Conservation (phyloP, 30 jellyfish, hydroid and myxozoan genomes). For the Morbakka virulenta region DNA sequence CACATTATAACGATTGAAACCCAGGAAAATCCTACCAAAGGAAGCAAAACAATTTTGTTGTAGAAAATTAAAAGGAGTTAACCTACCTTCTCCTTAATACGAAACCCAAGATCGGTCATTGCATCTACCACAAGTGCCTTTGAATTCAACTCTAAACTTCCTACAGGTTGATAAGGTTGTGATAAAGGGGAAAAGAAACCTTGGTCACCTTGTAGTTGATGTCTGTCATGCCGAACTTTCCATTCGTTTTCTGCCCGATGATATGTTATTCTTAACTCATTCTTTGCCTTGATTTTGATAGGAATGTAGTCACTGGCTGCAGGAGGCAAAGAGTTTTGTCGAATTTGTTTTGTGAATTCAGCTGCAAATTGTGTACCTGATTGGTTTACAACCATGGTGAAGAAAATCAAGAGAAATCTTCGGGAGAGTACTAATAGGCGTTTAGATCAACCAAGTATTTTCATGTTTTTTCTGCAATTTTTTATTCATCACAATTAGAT, state of each 20-base stretch:
- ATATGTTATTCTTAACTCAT: background rate
- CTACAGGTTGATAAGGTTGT: constrained; percentile 68
- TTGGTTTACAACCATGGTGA: background rate
- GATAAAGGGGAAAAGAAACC: constrained; percentile 69
- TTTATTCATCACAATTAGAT: too few species aligned
- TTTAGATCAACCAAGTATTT: too few species aligned
- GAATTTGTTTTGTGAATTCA: background rate
- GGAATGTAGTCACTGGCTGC: background rate
- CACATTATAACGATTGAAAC: background rate
- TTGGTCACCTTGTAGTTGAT: constrained; percentile 36
- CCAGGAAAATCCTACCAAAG: too few species aligned
- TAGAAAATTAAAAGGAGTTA: background rate
- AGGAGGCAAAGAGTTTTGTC: background rate
- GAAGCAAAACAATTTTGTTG: background rate
- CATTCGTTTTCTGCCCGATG: constrained; percentile 47
- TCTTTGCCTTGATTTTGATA: background rate
- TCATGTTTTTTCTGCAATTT: too few species aligned
- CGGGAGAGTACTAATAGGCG: too few species aligned
- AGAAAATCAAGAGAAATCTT: too few species aligned
- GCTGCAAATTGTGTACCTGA: background rate
- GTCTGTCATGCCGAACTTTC: constrained; percentile 47
- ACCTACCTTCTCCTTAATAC: constrained; percentile 47
- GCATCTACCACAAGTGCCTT: constrained; percentile 59
- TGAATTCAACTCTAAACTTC: constrained; percentile 50
- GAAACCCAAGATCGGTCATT: constrained; percentile 56